Conservation (phyloP, 2,113 vertebrate species). For the Catagonus wagneri region DNA sequence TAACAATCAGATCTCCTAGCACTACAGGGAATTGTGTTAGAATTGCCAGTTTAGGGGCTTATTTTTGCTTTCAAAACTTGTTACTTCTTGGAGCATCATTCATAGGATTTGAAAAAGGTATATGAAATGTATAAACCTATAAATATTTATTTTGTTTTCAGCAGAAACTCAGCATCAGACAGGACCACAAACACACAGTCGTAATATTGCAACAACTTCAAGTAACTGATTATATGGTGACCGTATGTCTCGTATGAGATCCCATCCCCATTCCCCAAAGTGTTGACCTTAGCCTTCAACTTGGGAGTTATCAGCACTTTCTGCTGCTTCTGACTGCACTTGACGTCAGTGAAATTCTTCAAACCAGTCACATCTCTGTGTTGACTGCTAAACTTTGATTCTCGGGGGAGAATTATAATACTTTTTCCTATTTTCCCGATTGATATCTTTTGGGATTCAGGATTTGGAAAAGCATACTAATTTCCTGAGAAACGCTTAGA, state of each 20-base stretch:
- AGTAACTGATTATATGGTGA: background rate
- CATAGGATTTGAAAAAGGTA: background rate
- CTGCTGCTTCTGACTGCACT: background rate
- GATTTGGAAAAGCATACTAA: background rate
- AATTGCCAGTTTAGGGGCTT: background rate
- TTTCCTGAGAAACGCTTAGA: background rate
- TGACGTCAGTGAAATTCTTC: background rate
- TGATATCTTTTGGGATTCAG: constrained; percentile 11
- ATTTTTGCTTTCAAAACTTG: constrained; percentile 45
- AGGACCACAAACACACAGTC: background rate
- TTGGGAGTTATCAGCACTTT: background rate
- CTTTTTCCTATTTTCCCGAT: background rate
- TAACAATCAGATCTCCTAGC: background rate
- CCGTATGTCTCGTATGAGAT: background rate
- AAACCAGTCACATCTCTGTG: background rate
- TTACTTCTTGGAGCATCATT: constrained; percentile 41
- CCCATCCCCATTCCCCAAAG: background rate
- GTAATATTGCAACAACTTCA: background rate
- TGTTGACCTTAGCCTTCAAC: background rate
- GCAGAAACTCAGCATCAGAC: background rate
- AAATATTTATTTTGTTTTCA: constrained; percentile 21
- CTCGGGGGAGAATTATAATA: background rate
- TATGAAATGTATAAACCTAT: background rate
- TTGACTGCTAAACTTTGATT: background rate
- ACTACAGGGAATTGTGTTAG: background rate